A percentile compares a stretch with the other conserved stretches of the same genome.
phyloP scores from a whole-genome alignment of 2,888 invertebrate species.

The Megamerina dolium region DNA sequence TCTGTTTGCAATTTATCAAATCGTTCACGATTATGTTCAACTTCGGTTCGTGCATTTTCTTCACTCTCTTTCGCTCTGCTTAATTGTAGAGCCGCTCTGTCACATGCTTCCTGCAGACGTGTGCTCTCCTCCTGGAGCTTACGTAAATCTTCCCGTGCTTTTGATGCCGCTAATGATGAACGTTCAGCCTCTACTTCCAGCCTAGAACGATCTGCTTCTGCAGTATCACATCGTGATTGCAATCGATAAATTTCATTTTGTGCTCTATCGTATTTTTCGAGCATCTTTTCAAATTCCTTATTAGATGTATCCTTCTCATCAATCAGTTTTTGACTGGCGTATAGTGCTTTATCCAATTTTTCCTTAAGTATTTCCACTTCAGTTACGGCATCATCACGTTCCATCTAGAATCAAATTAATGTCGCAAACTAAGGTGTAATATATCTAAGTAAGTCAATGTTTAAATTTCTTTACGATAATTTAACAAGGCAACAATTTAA shows the following conservation, averaged over 20 bases:
- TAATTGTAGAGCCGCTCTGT: slow-evolving; percentile 77
- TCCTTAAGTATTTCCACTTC: slow-evolving; percentile 84
- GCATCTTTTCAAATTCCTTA: slow-evolving; percentile 86
- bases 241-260: slow-evolving; percentile 85
- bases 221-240: slow-evolving; percentile 80
- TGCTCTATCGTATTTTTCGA: slow-evolving; percentile 87
- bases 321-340: slow-evolving; percentile 73
- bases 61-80: slow-evolving; percentile 83
- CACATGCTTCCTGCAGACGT: slow-evolving; percentile 82
- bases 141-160: slow-evolving; percentile 77
- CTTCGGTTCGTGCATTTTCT: slow-evolving; percentile 84
- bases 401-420: slow-evolving; percentile 56
- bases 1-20: slow-evolving; percentile 86
- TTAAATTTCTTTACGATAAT: background rate
- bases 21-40: slow-evolving; percentile 81
- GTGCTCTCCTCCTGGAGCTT: slow-evolving; percentile 82
- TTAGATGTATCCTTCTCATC: slow-evolving; percentile 84
- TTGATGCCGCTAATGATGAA: slow-evolving; percentile 69
- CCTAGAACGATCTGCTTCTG: slow-evolving; percentile 82
- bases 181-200: slow-evolving; percentile 82
- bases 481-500: slow-evolving; percentile 39
- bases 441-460: background rate
- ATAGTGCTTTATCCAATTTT: slow-evolving; percentile 81
- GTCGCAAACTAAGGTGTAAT: background rate
- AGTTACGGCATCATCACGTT: slow-evolving; percentile 76